Evolutionary conservation across 53 echinoderm and acorn worm species (phyloP), one percentile per base, ranked within the genome.

Genomic region (Patiria pectinifera): DNA sequence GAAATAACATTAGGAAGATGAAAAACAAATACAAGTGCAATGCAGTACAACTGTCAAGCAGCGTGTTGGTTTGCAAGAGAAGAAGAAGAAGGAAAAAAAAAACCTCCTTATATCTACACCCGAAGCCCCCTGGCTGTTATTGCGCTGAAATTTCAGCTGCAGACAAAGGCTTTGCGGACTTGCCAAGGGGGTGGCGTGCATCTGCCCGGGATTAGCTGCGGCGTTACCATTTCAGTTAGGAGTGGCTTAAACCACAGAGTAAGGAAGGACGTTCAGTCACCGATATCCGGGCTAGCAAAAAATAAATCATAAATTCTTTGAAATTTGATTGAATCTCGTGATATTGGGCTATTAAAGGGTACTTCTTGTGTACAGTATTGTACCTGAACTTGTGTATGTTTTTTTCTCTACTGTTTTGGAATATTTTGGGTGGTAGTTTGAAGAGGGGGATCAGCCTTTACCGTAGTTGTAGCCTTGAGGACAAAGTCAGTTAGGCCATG

Each of bases 181-280:
- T 22, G 48, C 80, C 48, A 22, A 66, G 48, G 47, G 80, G 86
- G 19, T 45, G 62, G 61, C 74, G 24, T 66, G 90, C 90, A 90
- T 90, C 90, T 90, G 90, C 90, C 80, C 47, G 63, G 63, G 63
- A 90, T 69, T 90, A 80, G n/a, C 84, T 1, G 66, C 66, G 6
- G 80, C 66, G 45, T 48, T 90, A 22, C 90, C 81, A 81, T 90
- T 90, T 90, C 90, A 53, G 79, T 90, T 69, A 80, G 12, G 90
- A 80, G 81, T 80, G 90, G 90, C 90, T 90, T 78, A 76, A 53
- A 53, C 53, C 11, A 76, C 4, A 25, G 44, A 43, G 76, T n/a
- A 53, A 53, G 53, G 8, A 53, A 53, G 53, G 53, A 53, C 8
- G 83, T 23, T 61, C 89, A 61, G 89, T 77, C 79, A 44, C 60